Evolutionary conservation across 2,113 vertebrate genomes (phyloP), one percentile per base, ranked within the genome.

Genomic region (Boleophthalmus pectinirostris): DNA sequence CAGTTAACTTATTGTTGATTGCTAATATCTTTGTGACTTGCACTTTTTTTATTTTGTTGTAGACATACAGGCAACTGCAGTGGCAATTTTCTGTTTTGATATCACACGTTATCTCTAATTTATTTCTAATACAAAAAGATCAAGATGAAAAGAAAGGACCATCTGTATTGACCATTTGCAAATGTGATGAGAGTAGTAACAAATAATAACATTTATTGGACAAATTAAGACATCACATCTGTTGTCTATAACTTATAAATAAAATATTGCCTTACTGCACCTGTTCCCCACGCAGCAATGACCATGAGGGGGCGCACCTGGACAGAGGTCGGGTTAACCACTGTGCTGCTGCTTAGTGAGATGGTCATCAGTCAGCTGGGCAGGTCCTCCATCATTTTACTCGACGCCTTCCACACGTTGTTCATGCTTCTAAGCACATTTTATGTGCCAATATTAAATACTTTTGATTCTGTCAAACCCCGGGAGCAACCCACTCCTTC

Each of bases 321-420:
- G 49, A 88, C 78, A 82, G 66, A 91, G 77, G 74, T 93, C 82
- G 85, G 82, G 66, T 33, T 85, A 47, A 89, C 87, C 20, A 16
- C 84, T 2, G 38, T 83, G 58, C 83, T 94, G 66, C 82, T 95
- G 74, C 46, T 92, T 38, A 81, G 83, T 5, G 86, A 95, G 84
- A 75, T 95, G 1, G 46, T 81, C 67, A 35, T 89, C 73, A 91
- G 91, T 73, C 88, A 89, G 35, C 77, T 94, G 25, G 94, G 92
- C 81, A 85, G 87, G 23, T 94, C 92, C 3, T 84, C 93, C 68
- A 91, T 93, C 83, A 87, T 49, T 51, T 82, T 92, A 67, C 74
- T 92, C 47, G 92, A 94, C 25, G 84, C 82, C 66, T 94, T 94
- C 80, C 91, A 94, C 81, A 93, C 93, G 0, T 80, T 94, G 69